Evolutionary conservation across 2,113 vertebrate species (phyloP).

Genomic region (Equus przewalskii): DNA sequence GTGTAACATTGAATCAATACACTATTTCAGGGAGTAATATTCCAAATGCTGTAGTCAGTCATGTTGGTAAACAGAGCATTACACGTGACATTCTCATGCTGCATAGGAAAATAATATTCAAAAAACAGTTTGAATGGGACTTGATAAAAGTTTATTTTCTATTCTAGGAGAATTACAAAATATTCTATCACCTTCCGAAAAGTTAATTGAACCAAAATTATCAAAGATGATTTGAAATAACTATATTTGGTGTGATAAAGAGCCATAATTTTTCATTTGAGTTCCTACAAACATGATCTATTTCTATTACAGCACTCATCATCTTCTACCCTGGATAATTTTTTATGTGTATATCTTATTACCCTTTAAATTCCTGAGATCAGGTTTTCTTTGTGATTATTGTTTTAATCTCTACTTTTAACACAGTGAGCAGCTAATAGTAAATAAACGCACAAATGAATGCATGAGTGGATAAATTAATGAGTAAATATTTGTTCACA

Average conservation of each 20-base stretch:
- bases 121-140: neutral
- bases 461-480: neutral
- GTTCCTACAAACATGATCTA: neutral
- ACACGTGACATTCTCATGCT: neutral
- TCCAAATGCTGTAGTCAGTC: neutral
- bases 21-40: neutral
- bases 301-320: neutral
- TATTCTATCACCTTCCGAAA: slow-evolving; percentile 25
- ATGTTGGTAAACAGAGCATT: neutral
- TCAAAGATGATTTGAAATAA: neutral
- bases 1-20: neutral
- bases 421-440: neutral
- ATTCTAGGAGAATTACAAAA: neutral
- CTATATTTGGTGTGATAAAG: neutral
- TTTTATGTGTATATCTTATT: neutral
- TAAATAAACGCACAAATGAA: slow-evolving; percentile 12
- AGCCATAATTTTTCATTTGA: neutral
- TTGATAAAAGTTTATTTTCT: neutral
- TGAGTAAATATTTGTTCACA: neutral
- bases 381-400: neutral
- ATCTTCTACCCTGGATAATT: neutral
- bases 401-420: neutral
- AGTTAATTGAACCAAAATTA: neutral
- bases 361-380: neutral
- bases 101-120: neutral